Evolutionary conservation across 2,113 vertebrate genomes (phyloP).

Genomic region (Hystrix cristata): DNA sequence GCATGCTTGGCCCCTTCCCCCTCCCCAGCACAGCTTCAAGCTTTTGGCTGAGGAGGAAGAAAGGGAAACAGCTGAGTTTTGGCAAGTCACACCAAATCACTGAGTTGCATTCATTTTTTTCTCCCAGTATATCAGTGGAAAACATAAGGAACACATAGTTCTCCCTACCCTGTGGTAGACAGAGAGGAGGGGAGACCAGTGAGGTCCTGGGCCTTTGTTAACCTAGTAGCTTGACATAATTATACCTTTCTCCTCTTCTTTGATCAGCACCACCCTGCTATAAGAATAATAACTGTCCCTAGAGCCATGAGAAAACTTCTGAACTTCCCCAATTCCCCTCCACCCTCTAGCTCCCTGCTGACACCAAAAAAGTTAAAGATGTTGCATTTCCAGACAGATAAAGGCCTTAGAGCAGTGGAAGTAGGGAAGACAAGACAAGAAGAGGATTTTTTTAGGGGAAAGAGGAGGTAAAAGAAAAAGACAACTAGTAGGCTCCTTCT

Average conservation of each 20-base stretch:
- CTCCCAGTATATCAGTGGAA: not conserved
- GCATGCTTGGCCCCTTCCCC: not conserved
- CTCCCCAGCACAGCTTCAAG: not conserved
- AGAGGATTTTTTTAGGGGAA: not conserved
- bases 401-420: not conserved
- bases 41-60: not conserved
- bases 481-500: not conserved
- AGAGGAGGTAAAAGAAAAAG: not conserved
- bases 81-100: not conserved
- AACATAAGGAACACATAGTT: not conserved
- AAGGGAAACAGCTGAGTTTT: not conserved
- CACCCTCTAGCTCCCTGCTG: not conserved
- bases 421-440: not conserved
- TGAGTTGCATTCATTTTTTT: not conserved
- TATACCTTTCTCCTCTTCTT: not conserved
- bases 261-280: not conserved
- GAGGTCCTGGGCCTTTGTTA: not conserved
- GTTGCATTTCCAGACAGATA: not conserved
- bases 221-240: not conserved
- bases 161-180: not conserved
- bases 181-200: not conserved
- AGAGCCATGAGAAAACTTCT: not conserved
- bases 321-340: not conserved
- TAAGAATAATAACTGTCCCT: not conserved
- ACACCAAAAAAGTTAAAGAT: not conserved